These are phyloP conservation scores for Manacus vitellinus DNA, from an alignment of 2,113 vertebrate genomes.

Conservation along the genomic window DNA sequence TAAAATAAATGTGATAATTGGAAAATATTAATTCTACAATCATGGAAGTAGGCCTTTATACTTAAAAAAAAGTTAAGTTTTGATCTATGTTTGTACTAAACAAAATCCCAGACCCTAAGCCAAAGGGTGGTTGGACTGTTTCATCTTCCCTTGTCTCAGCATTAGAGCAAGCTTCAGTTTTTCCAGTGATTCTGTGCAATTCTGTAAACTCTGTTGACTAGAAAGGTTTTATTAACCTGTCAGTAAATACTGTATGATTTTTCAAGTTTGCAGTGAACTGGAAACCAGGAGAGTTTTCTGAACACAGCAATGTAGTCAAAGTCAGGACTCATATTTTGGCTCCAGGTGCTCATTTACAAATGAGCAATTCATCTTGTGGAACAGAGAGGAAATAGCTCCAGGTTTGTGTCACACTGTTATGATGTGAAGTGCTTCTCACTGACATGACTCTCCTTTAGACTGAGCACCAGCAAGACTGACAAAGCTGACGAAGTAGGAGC, in stretches of 20 bases:
- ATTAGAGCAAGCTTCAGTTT: not conserved
- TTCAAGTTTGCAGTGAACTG: not conserved
- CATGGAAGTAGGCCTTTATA: not conserved
- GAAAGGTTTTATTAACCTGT: not conserved
- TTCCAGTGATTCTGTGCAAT: not conserved
- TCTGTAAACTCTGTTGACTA: not conserved
- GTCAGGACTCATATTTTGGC: constrained; percentile 38
- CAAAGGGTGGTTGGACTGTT: not conserved
- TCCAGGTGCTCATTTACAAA: constrained; percentile 57
- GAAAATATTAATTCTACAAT: not conserved
- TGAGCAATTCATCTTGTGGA: constrained; percentile 50
- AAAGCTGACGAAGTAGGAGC: not conserved
- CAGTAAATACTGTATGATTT: not conserved
- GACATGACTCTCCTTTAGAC: not conserved
- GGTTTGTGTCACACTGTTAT: constrained; percentile 6
- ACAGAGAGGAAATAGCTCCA: constrained; percentile 38
- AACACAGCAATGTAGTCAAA: not conserved
- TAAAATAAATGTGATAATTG: not conserved
- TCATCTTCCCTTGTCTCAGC: not conserved
- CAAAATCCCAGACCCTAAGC: not conserved
- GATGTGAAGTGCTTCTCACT: not conserved
- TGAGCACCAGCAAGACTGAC: not conserved
- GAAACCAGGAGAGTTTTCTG: not conserved
- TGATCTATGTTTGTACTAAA: not conserved
- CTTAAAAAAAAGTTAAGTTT: not conserved